Conservation (phyloP, 1,140 invertebrate species). For the Lordiphosa clarofinis region DNA sequence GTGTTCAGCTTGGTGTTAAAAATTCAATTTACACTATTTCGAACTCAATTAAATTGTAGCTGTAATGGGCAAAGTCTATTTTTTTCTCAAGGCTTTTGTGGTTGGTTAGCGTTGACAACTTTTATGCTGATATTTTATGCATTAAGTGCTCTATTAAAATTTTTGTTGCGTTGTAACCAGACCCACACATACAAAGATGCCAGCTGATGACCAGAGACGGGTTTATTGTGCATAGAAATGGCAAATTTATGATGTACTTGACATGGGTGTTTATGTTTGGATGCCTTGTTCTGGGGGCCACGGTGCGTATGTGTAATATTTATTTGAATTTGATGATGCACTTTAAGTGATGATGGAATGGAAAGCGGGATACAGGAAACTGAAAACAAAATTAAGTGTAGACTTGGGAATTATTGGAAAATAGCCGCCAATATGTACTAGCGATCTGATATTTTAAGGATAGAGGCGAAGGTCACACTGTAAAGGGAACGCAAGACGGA, state of each 20-base stretch:
- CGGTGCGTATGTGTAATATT: constrained; percentile 50
- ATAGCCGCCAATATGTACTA: too few relatives aligned
- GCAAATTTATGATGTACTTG: constrained; percentile 54
- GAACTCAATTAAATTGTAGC: constrained; percentile 65
- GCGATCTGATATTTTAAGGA: too few relatives aligned
- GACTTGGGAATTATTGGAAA: too few relatives aligned
- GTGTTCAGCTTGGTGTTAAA: constrained; percentile 55
- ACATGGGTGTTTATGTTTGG: constrained; percentile 5
- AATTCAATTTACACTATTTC: constrained; percentile 77
- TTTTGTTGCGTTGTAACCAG: constrained; percentile 25
- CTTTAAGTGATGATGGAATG: background rate
- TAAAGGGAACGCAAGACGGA: too few relatives aligned
- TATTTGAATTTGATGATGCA: constrained; percentile 47
- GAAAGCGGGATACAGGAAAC: too few relatives aligned
- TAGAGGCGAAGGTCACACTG: too few relatives aligned
- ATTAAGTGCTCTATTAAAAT: constrained; percentile 72
- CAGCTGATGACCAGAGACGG: constrained; percentile 15
- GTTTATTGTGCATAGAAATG: constrained; percentile 42
- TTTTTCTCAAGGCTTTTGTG: constrained; percentile 7
- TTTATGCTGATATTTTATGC: constrained; percentile 63
- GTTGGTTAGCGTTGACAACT: constrained; percentile 25
- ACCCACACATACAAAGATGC: constrained; percentile 6
- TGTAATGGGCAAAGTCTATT: constrained; percentile 4
- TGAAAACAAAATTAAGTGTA: too few relatives aligned
- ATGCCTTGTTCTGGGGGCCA: constrained; percentile 18